Conservation (phyloP, 1,140 invertebrate genomes). For the Plectrocnemia conspersa region DNA sequence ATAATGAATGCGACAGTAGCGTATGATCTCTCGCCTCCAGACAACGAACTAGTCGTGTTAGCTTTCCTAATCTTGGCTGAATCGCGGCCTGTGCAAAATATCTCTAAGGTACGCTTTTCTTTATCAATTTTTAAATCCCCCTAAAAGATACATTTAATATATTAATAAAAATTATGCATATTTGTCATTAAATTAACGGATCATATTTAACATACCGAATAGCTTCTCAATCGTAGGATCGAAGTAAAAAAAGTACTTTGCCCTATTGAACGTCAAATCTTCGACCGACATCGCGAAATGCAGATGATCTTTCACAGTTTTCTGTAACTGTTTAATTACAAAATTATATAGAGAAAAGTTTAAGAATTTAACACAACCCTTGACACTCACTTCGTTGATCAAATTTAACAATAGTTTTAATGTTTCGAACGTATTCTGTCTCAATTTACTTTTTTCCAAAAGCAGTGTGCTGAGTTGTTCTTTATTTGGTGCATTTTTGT, state of each 20-base stretch:
- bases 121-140: slow-evolving; percentile 62
- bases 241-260: slow-evolving; percentile 50
- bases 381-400: slow-evolving; percentile 36
- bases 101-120: slow-evolving; percentile 51
- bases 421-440: slow-evolving; percentile 33
- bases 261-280: slow-evolving; percentile 43
- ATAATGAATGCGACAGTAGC: slow-evolving; percentile 92
- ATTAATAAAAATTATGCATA: slow-evolving; percentile 1
- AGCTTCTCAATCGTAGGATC: slow-evolving; percentile 48
- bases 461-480: slow-evolving; percentile 38
- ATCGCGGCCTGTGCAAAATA: slow-evolving; percentile 58
- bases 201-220: slow-evolving; percentile 49
- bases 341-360: too few relatives aligned
- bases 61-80: slow-evolving; percentile 39
- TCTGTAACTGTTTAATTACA: slow-evolving; percentile 39
- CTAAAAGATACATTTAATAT: slow-evolving; percentile 38
- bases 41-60: slow-evolving; percentile 63
- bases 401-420: slow-evolving; percentile 37
- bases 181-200: too few relatives aligned
- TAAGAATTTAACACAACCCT: too few relatives aligned
- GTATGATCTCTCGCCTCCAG: slow-evolving; percentile 93
- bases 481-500: slow-evolving; percentile 39
- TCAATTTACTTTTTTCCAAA: slow-evolving; percentile 36
- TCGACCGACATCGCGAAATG: slow-evolving; percentile 45
- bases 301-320: slow-evolving; percentile 39